Base-by-base conservation (phyloP, 1,140 invertebrate species). In the Laupala kohalensis region DNA sequence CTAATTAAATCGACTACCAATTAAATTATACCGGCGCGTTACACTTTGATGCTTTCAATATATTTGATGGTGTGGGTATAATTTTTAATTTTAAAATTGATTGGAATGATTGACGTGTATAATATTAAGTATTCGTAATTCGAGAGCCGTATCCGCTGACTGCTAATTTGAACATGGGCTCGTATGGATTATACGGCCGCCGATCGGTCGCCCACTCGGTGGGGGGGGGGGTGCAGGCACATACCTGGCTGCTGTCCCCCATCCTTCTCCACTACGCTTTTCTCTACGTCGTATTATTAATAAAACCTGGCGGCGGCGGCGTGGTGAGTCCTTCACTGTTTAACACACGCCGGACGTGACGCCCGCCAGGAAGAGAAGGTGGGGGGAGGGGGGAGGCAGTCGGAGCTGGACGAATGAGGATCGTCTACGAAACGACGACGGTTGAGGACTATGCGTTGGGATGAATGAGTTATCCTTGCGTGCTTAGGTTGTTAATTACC, bases 1-100 rank as follows among this genome's bases (percentile, higher is more conserved):
- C 67, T 68, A 68, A 68, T 68, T 68, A 68, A 68, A 68, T 68
- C 67, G 29, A 29, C 28, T 68, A 37, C 28, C 67, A 68, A 68
- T 68, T 68, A 68, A 29, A 37, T 29, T 29, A 23, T 29, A 68
- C 26, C 67, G 37, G 37, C 13, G 6, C 29, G 67, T 37, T 68
- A 29, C 67, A 68, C 67, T 68, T 68, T 67, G 66, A 67, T 67
- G 66, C 66, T 28, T n/a, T 67, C 19, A 26, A 23, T 6, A 27
- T 68, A 53, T 53, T 53, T 53, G 37, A 53, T 53, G 37, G 37
- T 53, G 37, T 53, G 37, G 37, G 37, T 9, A 53, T 53, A 53
- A 53, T 53, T 53, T 53, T 53, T 53, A 53, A 53, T 29, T 68
- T 29, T 29, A 28, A 68, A 9, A 30, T 68, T 29, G 67, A 37